Evolutionary conservation across 1,140 invertebrate species (phyloP), one percentile per base, ranked within the genome.

Genomic region (Elymnias hypermnestra): DNA sequence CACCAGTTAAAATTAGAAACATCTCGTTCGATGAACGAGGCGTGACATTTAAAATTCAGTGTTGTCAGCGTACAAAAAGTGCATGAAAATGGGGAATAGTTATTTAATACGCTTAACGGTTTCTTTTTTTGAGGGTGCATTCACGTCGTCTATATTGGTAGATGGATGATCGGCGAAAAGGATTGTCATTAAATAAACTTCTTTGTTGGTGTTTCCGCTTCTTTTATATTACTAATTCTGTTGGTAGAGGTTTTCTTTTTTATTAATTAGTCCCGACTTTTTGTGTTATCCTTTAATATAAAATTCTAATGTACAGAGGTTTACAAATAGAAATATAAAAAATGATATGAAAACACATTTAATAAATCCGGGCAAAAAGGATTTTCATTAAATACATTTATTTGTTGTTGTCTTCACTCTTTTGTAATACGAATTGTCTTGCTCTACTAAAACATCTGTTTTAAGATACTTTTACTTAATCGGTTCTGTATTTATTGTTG

Each of bases 41-140:
- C 72, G 70, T 73, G 72, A 76, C 72, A 76, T 63, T 70, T 42
- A 59, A 76, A 75, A 76, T 63, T 63, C 60, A 59, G 61, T 73
- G 72, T 70, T 76, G 65, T 67, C 63, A 76, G 65, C 54, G 18
- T 21, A 65, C 50, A 70, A 72, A 73, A 69, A 69, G 54, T 55
- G 48, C 58, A 58, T 58, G 61, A 53, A 61, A 48, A 61, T 31
- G 43, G 52, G 53, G 63, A 58, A 74, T 61, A 55, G 60, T 52
- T 66, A 49, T 69, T 72, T 72, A 71, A 71, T 71, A 70, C 33
- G 35, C 42, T 35, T 55, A 55, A 55, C 53, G 53, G 53, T 28
- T 21, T 45, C 42, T 48, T 35, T 52, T 29, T 33, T 33, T 10
- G 14, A 15, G 35, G 41, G 25, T 17, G 19, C 25, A 54, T 49